These are phyloP conservation scores for Proisotoma minuta DNA, from an alignment of 2,888 invertebrate genomes.

Conservation along the genomic window DNA sequence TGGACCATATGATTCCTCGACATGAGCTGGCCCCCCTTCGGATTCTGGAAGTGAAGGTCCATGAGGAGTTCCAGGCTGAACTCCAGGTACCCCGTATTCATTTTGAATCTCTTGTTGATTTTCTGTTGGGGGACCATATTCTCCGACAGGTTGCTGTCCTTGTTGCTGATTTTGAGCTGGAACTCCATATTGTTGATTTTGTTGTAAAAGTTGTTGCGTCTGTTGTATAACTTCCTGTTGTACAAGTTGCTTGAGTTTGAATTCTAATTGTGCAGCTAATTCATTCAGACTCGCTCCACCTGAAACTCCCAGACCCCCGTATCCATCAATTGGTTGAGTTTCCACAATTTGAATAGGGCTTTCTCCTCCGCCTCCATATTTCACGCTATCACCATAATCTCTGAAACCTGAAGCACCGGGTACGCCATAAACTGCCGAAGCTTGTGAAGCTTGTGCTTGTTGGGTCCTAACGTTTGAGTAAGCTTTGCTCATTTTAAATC, in stretches of 20 bases:
- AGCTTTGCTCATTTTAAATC: slow-evolving; percentile 1
- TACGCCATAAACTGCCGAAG: neutral
- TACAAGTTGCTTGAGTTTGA: neutral
- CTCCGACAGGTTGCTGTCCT: neutral
- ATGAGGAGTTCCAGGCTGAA: neutral
- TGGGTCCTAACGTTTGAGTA: neutral
- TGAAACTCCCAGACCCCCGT: neutral
- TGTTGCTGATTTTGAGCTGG: neutral
- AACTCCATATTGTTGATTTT: neutral
- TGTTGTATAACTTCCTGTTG: slow-evolving; percentile 16
- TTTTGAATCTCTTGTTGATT: neutral
- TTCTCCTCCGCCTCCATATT: slow-evolving; percentile 5
- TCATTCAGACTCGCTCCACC: neutral
- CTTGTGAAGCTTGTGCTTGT: neutral
- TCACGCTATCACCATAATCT: slow-evolving; percentile 24
- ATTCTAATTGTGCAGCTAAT: neutral
- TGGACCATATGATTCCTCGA: neutral
- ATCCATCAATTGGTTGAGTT: slow-evolving; percentile 1
- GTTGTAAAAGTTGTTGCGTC: slow-evolving; percentile 7
- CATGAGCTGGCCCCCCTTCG: neutral
- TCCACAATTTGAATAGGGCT: slow-evolving; percentile 20
- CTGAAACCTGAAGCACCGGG: neutral
- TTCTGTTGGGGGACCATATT: slow-evolving; percentile 1
- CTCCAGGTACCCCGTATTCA: neutral
- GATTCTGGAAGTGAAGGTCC: neutral